Conservation (phyloP, 2,797 vertebrate genomes). For the Danio aesculapii region DNA sequence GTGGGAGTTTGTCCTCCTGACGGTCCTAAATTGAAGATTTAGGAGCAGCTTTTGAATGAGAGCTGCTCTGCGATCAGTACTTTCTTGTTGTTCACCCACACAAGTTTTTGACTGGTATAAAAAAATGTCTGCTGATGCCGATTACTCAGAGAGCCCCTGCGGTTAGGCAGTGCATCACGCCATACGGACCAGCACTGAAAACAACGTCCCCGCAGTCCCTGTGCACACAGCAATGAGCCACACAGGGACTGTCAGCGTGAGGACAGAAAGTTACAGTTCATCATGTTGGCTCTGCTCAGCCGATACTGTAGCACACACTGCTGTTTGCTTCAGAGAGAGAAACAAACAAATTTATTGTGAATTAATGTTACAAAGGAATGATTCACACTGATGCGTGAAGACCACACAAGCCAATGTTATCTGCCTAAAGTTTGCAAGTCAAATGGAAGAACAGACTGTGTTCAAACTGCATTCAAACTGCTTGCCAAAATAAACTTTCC, state of each 20-base stretch:
- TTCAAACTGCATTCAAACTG: too few species aligned
- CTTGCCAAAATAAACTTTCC: too few species aligned
- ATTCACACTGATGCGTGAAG: neutral
- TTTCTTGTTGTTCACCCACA: slow-evolving; percentile 33
- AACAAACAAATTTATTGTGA: slow-evolving; percentile 1
- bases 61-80: slow-evolving; percentile 39
- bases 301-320: neutral
- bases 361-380: slow-evolving; percentile 1
- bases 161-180: slow-evolving; percentile 50
- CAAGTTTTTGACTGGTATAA: slow-evolving; percentile 49
- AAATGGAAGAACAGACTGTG: neutral
- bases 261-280: slow-evolving; percentile 32
- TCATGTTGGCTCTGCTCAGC: slow-evolving; percentile 2
- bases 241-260: slow-evolving; percentile 27
- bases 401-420: too few species aligned
- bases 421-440: neutral
- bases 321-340: slow-evolving; percentile 1
- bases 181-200: slow-evolving; percentile 34
- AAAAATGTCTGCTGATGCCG: slow-evolving; percentile 52
- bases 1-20: slow-evolving; percentile 25
- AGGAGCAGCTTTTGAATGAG: slow-evolving; percentile 44
- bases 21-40: slow-evolving; percentile 41
- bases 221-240: slow-evolving; percentile 35
- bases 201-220: slow-evolving; percentile 30
- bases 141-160: slow-evolving; percentile 55